These are phyloP conservation scores for Larimichthys crocea DNA, from an alignment of 2,113 vertebrate species.

Conservation along the genomic window DNA sequence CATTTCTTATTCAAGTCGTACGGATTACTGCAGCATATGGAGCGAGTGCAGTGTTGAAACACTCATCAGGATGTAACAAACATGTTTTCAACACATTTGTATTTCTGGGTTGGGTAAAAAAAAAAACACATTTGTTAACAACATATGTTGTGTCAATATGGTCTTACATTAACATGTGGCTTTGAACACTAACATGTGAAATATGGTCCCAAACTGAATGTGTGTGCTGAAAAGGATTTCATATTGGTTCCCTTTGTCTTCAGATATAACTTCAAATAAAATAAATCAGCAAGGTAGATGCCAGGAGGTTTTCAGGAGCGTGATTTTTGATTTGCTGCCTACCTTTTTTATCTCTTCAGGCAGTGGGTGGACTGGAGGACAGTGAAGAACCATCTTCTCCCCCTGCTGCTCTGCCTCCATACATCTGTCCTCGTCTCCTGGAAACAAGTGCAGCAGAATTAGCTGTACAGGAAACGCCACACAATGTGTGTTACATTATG, in stretches of 20 bases:
- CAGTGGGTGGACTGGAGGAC: slow-evolving; percentile 75
- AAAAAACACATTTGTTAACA: slow-evolving; percentile 7
- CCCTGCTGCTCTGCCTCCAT: slow-evolving; percentile 43
- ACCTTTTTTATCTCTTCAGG: slow-evolving; percentile 85
- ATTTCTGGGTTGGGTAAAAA: slow-evolving; percentile 39
- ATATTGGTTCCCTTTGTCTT: not conserved
- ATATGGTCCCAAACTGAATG: not conserved
- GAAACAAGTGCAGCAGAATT: slow-evolving; percentile 43
- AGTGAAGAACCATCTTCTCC: slow-evolving; percentile 57
- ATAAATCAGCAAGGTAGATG: not conserved
- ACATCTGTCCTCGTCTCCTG: slow-evolving; percentile 59
- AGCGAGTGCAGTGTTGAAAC: slow-evolving; percentile 32
- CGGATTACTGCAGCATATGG: slow-evolving; percentile 61
- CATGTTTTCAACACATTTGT: slow-evolving; percentile 36
- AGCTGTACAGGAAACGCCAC: not conserved
- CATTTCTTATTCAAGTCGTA: slow-evolving; percentile 54
- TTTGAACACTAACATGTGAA: slow-evolving; percentile 12
- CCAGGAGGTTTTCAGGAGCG: not conserved
- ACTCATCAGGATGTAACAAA: slow-evolving; percentile 33
- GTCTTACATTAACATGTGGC: slow-evolving; percentile 29
- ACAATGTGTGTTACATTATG: not conserved
- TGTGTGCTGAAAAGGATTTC: not conserved
- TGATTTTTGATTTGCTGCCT: slow-evolving; percentile 35
- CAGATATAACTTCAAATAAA: slow-evolving; percentile 3
- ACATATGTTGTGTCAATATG: slow-evolving; percentile 49